Evolutionary conservation across 1,140 invertebrate genomes (phyloP).

Genomic region (Heliconius hewitsoni): DNA sequence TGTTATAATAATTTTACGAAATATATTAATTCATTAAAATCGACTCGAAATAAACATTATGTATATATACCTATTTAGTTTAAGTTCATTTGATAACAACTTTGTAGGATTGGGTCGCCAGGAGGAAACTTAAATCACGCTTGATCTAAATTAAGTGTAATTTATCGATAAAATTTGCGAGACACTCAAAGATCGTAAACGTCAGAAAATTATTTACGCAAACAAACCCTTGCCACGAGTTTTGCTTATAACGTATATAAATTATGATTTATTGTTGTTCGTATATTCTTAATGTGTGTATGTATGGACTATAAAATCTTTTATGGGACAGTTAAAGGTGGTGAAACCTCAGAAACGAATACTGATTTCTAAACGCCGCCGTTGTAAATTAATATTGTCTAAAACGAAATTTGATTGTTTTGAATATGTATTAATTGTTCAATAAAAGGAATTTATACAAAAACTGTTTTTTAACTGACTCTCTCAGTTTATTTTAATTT

Average conservation of each 20-base stretch:
- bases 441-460: no score
- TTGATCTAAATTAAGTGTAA: constrained; percentile 61
- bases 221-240: constrained; percentile 57
- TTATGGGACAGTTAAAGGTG: constrained; percentile 74
- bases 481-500: no score
- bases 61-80: no score
- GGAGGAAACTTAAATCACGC: constrained; percentile 63
- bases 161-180: constrained; percentile 66
- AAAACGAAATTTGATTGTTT: background rate
- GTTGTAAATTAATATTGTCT: constrained; percentile 51
- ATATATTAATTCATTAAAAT: background rate
- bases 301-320: constrained; percentile 73
- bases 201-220: constrained; percentile 72
- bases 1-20: no score
- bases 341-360: constrained; percentile 68
- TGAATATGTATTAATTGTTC: background rate
- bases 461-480: no score
- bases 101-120: constrained; percentile 42
- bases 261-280: constrained; percentile 75
- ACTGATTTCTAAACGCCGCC: constrained; percentile 76
- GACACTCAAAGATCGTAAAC: constrained; percentile 66
- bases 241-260: constrained; percentile 69
- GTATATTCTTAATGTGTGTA: constrained; percentile 76
- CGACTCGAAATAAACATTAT: background rate
- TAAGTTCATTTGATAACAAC: constrained; percentile 50